Conservation (phyloP, 1,140 invertebrate genomes). For the Stegodyphus mimosarum region DNA sequence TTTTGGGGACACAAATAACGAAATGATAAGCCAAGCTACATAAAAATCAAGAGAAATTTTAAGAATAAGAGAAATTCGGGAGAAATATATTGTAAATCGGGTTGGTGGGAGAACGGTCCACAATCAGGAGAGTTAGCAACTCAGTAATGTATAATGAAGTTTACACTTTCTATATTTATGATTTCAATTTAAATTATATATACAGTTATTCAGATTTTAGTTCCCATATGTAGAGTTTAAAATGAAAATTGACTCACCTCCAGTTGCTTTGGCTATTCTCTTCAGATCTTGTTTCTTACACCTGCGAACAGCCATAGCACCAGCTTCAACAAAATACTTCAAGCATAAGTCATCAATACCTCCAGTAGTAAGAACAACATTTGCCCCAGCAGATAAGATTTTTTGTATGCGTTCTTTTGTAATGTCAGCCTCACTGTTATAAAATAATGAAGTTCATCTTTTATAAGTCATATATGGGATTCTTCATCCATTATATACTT, state of each 20-base stretch:
- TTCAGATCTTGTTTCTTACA: constrained; percentile 95
- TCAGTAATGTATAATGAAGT: too few species aligned
- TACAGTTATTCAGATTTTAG: too few species aligned
- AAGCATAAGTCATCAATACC: constrained; percentile 99
- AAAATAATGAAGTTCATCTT: constrained; percentile 37
- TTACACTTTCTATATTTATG: too few species aligned
- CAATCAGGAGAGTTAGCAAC: too few species aligned
- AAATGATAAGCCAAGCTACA: too few species aligned
- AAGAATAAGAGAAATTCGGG: too few species aligned
- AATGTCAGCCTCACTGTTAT: constrained; percentile 88
- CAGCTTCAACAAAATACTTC: constrained; percentile 98
- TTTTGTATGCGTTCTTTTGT: constrained; percentile 98
- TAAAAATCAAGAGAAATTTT: too few species aligned
- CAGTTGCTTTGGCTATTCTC: constrained; percentile 99
- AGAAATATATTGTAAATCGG: too few species aligned
- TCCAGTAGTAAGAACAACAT: constrained; percentile 94
- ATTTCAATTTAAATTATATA: too few species aligned
- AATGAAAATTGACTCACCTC: constrained; percentile 70
- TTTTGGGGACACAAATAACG: too few species aligned
- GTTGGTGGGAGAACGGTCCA: too few species aligned
- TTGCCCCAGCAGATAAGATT: constrained; percentile 92
- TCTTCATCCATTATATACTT: neutral
- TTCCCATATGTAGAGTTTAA: too few species aligned
- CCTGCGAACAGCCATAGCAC: constrained; percentile 95
- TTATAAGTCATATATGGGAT: constrained; percentile 14